phyloP scores from a whole-genome alignment of 2,113 vertebrate species.

The Corydoras maculifer region DNA sequence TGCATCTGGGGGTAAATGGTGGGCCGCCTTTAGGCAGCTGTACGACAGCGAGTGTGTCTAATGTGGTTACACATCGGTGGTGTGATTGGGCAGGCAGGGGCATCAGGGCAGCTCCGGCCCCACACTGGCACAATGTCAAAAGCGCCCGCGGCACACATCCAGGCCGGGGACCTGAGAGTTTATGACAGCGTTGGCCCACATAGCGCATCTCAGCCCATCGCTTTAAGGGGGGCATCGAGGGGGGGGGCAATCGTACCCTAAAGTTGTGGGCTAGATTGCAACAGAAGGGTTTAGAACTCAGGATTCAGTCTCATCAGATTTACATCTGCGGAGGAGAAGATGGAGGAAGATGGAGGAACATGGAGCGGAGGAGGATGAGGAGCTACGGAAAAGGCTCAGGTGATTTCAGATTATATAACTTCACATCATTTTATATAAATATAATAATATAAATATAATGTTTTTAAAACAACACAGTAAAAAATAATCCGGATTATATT shows the following conservation, averaged over 20 bases:
- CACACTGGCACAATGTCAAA: conserved; percentile 16
- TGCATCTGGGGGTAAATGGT: conserved; percentile 16
- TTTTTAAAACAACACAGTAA: no score
- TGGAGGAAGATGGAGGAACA: conserved; percentile 1
- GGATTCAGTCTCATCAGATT: conserved; percentile 22
- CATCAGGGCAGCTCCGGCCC: conserved; percentile 27
- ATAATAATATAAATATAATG: no score
- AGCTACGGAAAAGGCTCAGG: no score
- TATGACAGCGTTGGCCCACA: conserved; percentile 46
- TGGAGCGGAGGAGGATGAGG: conserved; percentile 3
- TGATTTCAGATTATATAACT: no score
- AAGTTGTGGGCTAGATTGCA: conserved; percentile 7
- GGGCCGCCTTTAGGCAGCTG: conserved; percentile 27
- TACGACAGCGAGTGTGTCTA: conserved; percentile 28
- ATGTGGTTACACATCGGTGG: conserved; percentile 27
- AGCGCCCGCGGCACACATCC: conserved; percentile 34
- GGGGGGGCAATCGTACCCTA: conserved; percentile 20
- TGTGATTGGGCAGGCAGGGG: conserved; percentile 36
- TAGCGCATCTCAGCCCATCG: conserved; percentile 31
- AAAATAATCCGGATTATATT: no score
- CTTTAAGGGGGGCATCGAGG: conserved; percentile 27
- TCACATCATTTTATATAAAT: no score
- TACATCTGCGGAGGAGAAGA: conserved; percentile 14
- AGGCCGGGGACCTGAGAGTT: conserved; percentile 36
- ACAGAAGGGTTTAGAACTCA: conserved; percentile 17